These are phyloP conservation scores for Caenorhabditis brenneri DNA, from an alignment of 1,140 invertebrate genomes.

Conservation along the genomic window DNA sequence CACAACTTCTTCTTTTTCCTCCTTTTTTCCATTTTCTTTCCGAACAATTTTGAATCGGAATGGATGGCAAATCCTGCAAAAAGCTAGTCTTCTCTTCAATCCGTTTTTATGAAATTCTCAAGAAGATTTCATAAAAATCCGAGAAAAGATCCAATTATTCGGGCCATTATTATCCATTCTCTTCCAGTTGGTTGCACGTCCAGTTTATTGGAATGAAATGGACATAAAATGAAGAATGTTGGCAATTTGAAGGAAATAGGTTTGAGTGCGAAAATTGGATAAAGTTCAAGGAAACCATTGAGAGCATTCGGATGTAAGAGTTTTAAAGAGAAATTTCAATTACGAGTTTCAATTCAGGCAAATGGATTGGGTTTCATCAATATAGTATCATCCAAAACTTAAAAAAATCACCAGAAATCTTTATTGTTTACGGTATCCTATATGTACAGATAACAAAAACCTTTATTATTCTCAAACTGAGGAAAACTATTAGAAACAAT, in stretches of 20 bases:
- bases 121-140: slow-evolving; percentile 21
- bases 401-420: too few species aligned
- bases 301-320: neutral
- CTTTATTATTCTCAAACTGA: too few species aligned
- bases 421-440: too few species aligned
- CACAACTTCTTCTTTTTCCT: neutral
- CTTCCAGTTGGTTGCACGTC: slow-evolving; percentile 16
- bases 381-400: too few species aligned
- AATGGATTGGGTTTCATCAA: too few species aligned
- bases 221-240: neutral
- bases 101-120: neutral
- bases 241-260: neutral
- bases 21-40: neutral
- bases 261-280: neutral
- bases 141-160: slow-evolving; percentile 22
- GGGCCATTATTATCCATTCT: neutral
- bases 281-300: neutral
- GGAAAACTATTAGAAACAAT: too few species aligned
- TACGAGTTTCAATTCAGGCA: too few species aligned
- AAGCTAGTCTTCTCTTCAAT: neutral
- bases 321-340: too few species aligned
- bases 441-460: too few species aligned
- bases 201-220: neutral
- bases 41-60: slow-evolving; percentile 20
- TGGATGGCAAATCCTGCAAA: neutral